phyloP scores from a whole-genome alignment of 2,797 vertebrate genomes.

The Streptopelia turtur region DNA sequence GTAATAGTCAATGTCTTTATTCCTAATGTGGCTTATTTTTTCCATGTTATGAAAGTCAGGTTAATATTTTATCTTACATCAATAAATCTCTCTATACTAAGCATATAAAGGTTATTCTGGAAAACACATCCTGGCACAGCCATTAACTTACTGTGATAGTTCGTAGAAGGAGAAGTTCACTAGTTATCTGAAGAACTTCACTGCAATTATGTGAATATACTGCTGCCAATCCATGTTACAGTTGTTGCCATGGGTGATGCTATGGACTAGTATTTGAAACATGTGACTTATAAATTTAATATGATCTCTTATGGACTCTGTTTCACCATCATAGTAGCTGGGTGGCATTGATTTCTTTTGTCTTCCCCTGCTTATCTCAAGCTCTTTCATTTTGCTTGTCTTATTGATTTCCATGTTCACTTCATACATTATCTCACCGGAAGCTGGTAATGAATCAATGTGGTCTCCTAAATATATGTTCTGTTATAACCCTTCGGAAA shows the following conservation, averaged over 20 bases:
- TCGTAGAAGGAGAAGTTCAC: neutral
- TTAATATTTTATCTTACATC: slow-evolving; percentile 59
- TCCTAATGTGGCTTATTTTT: neutral
- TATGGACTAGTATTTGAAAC: neutral
- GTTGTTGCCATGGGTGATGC: neutral
- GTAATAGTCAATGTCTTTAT: neutral
- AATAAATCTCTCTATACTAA: neutral
- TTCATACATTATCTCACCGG: slow-evolving; percentile 38
- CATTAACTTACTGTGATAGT: neutral
- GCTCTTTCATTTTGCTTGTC: slow-evolving; percentile 12
- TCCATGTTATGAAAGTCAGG: slow-evolving; percentile 5
- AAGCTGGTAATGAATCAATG: slow-evolving; percentile 34
- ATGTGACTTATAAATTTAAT: neutral
- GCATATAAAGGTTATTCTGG: neutral
- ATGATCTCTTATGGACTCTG: neutral
- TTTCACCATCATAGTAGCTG: neutral
- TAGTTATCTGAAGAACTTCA: neutral
- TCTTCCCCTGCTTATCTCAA: slow-evolving; percentile 41
- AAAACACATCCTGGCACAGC: neutral
- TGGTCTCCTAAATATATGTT: neutral
- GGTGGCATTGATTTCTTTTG: slow-evolving; percentile 35
- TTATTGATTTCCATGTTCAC: slow-evolving; percentile 42
- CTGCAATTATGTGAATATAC: neutral
- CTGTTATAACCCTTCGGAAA: neutral
- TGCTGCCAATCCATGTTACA: neutral